Conservation (phyloP, 2,888 invertebrate species). For the Ethmia dodecea region DNA sequence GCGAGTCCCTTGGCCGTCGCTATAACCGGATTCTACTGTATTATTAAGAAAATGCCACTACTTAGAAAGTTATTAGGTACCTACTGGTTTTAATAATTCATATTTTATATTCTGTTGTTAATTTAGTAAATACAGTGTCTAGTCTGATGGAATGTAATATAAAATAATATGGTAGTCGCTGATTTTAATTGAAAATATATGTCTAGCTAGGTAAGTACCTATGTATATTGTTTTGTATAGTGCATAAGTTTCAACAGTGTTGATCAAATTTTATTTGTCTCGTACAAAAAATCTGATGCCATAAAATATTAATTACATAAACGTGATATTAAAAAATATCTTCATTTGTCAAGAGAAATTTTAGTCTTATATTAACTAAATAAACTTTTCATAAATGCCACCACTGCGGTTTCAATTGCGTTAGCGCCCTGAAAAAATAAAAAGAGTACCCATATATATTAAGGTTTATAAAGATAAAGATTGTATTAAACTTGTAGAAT, state of each 20-base stretch:
- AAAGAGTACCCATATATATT: background rate
- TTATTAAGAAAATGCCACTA: too few relatives aligned
- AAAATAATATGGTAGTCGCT: background rate
- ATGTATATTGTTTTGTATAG: conserved; percentile 9
- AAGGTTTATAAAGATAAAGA: background rate
- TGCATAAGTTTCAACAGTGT: too few relatives aligned
- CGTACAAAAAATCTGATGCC: conserved; percentile 10
- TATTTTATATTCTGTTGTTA: too few relatives aligned
- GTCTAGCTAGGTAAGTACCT: background rate
- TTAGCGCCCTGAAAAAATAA: conserved; percentile 39
- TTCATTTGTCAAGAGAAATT: too few relatives aligned
- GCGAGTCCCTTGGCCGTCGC: too few relatives aligned
- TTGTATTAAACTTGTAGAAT: background rate
- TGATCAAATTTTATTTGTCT: conserved; percentile 15
- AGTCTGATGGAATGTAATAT: conserved; percentile 7
- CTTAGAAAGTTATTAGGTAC: background rate
- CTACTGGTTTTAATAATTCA: background rate
- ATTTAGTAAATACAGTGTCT: conserved; percentile 8
- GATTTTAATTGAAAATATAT: background rate
- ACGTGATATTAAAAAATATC: conserved; percentile 25
- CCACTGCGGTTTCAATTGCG: conserved; percentile 39
- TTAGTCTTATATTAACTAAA: background rate
- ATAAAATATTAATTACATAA: conserved; percentile 21
- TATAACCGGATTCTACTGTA: too few relatives aligned
- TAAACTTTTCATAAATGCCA: conserved; percentile 32